Conservation (phyloP, 35 echinoderm and acorn worm species). For the Chiridota heheva region DNA sequence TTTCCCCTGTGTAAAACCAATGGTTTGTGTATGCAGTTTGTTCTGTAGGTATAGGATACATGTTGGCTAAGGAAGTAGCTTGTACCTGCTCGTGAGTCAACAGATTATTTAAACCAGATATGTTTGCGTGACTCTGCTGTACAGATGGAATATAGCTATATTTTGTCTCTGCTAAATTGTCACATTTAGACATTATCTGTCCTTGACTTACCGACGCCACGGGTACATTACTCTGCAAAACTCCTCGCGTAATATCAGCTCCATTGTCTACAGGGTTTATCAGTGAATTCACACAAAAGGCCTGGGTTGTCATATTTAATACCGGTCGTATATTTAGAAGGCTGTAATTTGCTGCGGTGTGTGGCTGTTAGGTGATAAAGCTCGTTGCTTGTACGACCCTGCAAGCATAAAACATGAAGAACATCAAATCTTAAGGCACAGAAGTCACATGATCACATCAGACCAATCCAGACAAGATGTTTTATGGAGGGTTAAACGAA, state of each 20-base stretch:
- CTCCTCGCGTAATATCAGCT: constrained; percentile 18
- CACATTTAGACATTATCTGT: constrained; percentile 36
- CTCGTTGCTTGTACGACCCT: constrained; percentile 49
- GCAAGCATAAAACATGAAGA: constrained; percentile 57
- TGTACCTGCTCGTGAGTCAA: constrained; percentile 16
- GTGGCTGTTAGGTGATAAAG: constrained; percentile 46
- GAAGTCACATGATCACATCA: constrained; percentile 23
- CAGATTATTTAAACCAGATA: constrained; percentile 48
- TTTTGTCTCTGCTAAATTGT: constrained; percentile 47
- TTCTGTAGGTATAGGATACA: constrained; percentile 43
- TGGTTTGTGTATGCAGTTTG: constrained; percentile 40
- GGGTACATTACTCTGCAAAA: constrained; percentile 1
- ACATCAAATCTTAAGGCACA: constrained; percentile 33
- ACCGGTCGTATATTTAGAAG: constrained; percentile 55
- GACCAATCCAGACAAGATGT: too few species aligned
- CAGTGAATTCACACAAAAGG: constrained; percentile 56
- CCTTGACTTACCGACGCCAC: constrained; percentile 6
- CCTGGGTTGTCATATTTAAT: constrained; percentile 60
- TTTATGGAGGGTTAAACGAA: too few species aligned
- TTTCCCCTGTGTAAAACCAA: constrained; percentile 42
- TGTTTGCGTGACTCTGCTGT: constrained; percentile 43
- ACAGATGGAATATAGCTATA: constrained; percentile 42
- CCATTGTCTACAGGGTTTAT: constrained; percentile 56
- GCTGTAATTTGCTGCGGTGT: constrained; percentile 51
- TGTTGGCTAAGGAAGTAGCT: constrained; percentile 5